Evolutionary conservation across 2,888 invertebrate genomes (phyloP).

Genomic region (Achlya flavicornis): DNA sequence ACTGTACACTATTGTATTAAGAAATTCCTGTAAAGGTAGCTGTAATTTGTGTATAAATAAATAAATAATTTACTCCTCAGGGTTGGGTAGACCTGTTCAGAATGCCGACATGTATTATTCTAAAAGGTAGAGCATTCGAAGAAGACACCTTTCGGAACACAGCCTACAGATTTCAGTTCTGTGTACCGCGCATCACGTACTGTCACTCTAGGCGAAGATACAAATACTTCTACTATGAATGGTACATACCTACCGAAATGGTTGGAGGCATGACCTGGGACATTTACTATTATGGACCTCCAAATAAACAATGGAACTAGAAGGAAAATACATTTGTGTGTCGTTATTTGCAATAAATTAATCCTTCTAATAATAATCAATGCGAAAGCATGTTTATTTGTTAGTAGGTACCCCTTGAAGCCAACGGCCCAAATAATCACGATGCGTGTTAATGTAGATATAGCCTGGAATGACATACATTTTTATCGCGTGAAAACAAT

Average conservation of each 20-base stretch:
- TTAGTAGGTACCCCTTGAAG: too few species aligned
- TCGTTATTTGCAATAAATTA: too few species aligned
- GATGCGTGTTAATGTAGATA: too few species aligned
- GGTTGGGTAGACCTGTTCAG: slow-evolving; percentile 56
- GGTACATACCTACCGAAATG: slow-evolving; percentile 52
- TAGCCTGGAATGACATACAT: too few species aligned
- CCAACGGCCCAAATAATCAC: too few species aligned
- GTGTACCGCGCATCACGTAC: slow-evolving; percentile 58
- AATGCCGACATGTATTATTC: slow-evolving; percentile 62
- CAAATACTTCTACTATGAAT: slow-evolving; percentile 60
- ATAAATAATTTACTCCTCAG: slow-evolving; percentile 39
- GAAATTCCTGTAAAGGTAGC: too few species aligned
- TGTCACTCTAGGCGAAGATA: slow-evolving; percentile 46
- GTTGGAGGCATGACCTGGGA: slow-evolving; percentile 52
- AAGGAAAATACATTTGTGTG: too few species aligned
- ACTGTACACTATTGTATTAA: too few species aligned
- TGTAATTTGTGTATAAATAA: too few species aligned
- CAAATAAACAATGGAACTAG: slow-evolving; percentile 32
- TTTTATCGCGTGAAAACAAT: too few species aligned
- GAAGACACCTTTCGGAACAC: slow-evolving; percentile 50
- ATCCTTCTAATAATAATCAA: too few species aligned
- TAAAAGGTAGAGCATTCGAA: slow-evolving; percentile 46
- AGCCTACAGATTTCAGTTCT: slow-evolving; percentile 58
- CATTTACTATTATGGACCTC: slow-evolving; percentile 55
- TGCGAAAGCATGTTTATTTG: too few species aligned